phyloP scores from a whole-genome alignment of 2,113 vertebrate genomes.

The Leucopternis melanops region DNA sequence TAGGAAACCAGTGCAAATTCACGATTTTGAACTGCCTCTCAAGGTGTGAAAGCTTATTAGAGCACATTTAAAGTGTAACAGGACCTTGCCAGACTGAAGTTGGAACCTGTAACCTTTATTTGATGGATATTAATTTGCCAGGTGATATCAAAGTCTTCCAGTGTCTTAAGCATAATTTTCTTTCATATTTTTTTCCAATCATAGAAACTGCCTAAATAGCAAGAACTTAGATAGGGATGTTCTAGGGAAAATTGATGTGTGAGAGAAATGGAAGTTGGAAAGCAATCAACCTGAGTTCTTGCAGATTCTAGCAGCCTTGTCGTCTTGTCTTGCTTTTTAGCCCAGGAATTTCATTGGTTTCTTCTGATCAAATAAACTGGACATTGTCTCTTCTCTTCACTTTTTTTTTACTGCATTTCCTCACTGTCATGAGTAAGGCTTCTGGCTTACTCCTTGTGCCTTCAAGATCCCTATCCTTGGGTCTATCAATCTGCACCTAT shows the following conservation, averaged over 20 bases:
- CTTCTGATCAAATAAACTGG: background rate
- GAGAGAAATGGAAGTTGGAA: background rate
- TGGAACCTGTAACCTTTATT: background rate
- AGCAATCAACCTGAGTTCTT: background rate
- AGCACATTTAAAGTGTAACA: background rate
- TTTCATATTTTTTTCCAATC: background rate
- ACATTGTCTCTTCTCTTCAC: rapidly evolving
- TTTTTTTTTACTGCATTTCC: background rate
- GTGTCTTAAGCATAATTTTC: background rate
- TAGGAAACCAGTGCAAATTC: background rate
- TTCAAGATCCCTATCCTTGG: background rate
- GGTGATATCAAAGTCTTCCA: background rate
- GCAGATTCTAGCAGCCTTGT: background rate
- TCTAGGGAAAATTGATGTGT: background rate
- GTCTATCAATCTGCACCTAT: background rate
- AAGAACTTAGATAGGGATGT: background rate
- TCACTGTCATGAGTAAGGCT: background rate
- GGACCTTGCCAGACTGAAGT: background rate
- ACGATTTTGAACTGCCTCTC: background rate
- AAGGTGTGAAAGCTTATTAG: background rate
- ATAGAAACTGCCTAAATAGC: background rate
- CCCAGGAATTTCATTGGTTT: background rate
- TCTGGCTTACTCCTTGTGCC: background rate
- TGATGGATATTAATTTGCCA: background rate
- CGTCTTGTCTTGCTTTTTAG: background rate